A percentile compares a stretch with the other conserved stretches of the same genome.
phyloP scores from a whole-genome alignment of 2,888 invertebrate species.

The Ophion ellenae region DNA sequence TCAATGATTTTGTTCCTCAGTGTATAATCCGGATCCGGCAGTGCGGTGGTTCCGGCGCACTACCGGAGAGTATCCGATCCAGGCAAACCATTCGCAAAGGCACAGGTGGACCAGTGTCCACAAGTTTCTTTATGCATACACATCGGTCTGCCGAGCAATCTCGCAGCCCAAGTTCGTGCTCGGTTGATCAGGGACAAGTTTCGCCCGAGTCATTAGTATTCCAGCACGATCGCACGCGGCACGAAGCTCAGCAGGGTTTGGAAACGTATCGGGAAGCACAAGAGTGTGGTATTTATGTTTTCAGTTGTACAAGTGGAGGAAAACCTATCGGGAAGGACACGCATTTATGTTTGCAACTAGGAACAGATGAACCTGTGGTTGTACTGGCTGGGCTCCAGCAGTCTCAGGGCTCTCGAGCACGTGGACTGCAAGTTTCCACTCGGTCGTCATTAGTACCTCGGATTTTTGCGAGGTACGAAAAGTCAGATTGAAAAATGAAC shows the following conservation, averaged over 20 bases:
- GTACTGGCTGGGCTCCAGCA: not conserved
- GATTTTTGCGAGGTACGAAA: not conserved
- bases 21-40: too few relatives aligned
- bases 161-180: not conserved
- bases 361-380: not conserved
- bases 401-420: not conserved
- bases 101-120: not conserved
- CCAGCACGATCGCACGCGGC: not conserved
- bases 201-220: conserved; percentile 21
- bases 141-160: not conserved
- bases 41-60: too few relatives aligned
- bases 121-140: not conserved
- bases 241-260: not conserved
- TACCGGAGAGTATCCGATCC: not conserved
- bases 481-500: too few relatives aligned
- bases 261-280: not conserved
- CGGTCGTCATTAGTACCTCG: not conserved
- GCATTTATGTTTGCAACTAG: not conserved
- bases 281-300: not conserved
- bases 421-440: not conserved
- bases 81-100: not conserved
- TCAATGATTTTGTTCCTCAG: too few relatives aligned
- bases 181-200: not conserved
- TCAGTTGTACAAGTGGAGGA: not conserved
- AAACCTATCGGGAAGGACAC: not conserved